These are phyloP conservation scores for Pantherophis guttatus DNA, from an alignment of 2,113 vertebrate genomes.

Conservation along the genomic window DNA sequence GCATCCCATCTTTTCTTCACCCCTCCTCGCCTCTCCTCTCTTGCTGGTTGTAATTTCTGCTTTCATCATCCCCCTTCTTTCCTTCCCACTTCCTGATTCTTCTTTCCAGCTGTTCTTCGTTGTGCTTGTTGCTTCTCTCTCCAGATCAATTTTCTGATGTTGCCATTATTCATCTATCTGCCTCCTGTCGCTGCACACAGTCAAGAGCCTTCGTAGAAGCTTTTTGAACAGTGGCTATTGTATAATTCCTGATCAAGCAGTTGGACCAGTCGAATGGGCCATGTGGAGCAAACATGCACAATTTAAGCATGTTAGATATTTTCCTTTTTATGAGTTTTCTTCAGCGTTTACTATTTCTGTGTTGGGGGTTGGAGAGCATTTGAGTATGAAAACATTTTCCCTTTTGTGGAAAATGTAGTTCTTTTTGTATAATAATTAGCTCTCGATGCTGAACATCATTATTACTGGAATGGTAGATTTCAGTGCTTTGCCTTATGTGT, in stretches of 20 bases:
- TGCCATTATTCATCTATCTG: not conserved
- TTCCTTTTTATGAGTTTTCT: not conserved
- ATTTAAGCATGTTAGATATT: not conserved
- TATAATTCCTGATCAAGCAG: not conserved
- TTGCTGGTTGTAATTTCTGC: not conserved
- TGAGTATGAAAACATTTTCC: not conserved
- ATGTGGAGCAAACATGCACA: not conserved
- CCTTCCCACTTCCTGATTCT: not conserved
- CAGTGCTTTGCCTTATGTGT: not conserved
- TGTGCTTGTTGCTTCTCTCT: not conserved
- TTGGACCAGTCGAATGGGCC: not conserved
- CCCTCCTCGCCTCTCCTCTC: not conserved
- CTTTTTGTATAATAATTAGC: not conserved
- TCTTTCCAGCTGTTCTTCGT: not conserved
- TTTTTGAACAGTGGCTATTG: not conserved
- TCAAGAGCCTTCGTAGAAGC: not conserved
- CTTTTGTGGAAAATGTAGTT: not conserved
- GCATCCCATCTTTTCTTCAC: not conserved
- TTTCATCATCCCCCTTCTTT: not conserved
- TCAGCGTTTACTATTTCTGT: not conserved
- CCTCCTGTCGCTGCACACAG: not conserved
- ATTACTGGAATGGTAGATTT: not conserved
- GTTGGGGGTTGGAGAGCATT: not conserved
- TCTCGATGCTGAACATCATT: not conserved
- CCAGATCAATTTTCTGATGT: not conserved